Conservation (phyloP, 2,888 invertebrate genomes). For the Polyploca ridens region DNA sequence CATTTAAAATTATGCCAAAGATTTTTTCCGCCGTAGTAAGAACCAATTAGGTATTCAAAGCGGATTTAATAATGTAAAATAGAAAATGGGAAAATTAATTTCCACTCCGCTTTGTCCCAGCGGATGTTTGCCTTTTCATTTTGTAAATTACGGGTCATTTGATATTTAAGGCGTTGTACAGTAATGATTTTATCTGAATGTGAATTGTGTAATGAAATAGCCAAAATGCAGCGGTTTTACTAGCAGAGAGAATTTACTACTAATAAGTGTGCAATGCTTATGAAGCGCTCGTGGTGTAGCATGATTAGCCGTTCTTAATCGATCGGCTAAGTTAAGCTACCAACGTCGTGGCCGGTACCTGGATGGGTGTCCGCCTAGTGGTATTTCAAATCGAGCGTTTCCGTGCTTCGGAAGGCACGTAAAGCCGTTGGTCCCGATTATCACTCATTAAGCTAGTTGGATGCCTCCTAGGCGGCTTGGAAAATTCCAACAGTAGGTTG, state of each 20-base stretch:
- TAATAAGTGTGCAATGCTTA: too few species aligned
- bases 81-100: slow-evolving; percentile 12
- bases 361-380: too few species aligned
- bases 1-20: neutral
- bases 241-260: neutral
- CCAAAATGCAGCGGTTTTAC: neutral
- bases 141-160: slow-evolving; percentile 2
- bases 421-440: too few species aligned
- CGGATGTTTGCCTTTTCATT: slow-evolving; percentile 5
- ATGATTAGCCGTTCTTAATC: too few species aligned
- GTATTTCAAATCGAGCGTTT: too few species aligned
- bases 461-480: too few species aligned
- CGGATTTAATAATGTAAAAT: slow-evolving; percentile 13
- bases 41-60: slow-evolving; percentile 13
- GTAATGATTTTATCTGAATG: neutral
- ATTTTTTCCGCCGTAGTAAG: neutral
- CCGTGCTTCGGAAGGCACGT: too few species aligned
- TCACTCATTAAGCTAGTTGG: too few species aligned
- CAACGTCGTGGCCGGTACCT: too few species aligned
- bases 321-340: too few species aligned
- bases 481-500: too few species aligned
- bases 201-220: neutral
- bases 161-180: neutral
- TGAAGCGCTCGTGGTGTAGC: too few species aligned
- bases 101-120: neutral